Evolutionary conservation across 2,797 vertebrate genomes (phyloP).

Genomic region (Anolis apletophallus): DNA sequence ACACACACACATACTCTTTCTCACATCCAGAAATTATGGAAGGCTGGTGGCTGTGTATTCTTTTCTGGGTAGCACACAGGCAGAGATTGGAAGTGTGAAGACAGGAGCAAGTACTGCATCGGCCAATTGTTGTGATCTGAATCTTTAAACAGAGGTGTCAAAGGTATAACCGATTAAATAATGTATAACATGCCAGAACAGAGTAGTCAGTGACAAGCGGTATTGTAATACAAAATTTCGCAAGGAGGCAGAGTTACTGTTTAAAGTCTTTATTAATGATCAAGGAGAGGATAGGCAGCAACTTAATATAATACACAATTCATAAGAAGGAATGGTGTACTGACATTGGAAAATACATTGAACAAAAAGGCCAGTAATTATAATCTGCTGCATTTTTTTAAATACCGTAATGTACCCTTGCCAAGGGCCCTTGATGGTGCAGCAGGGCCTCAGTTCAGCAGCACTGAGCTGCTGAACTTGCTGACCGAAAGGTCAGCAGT

Average conservation of each 20-base stretch:
- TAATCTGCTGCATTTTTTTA: not conserved
- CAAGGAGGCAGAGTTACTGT: not conserved
- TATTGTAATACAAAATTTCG: not conserved
- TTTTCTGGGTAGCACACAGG: constrained; percentile 32
- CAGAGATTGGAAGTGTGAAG: constrained; percentile 20
- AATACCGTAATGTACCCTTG: no score
- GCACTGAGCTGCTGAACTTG: no score
- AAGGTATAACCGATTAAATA: constrained; percentile 26
- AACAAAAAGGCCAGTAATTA: constrained; percentile 6
- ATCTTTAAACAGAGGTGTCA: constrained; percentile 29
- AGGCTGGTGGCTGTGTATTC: constrained; percentile 22
- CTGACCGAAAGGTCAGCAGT: no score
- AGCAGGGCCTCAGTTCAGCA: no score
- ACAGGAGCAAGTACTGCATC: rapidly evolving
- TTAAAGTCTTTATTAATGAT: constrained; percentile 14
- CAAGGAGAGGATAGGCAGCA: not conserved
- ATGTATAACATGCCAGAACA: constrained; percentile 14
- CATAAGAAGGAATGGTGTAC: not conserved
- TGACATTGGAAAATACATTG: not conserved
- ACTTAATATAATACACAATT: not conserved
- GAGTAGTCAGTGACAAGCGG: not conserved
- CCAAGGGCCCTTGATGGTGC: not conserved
- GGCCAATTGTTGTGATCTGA: not conserved
- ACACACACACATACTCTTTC: no score
- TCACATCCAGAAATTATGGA: constrained; percentile 26